Evolutionary conservation across 2,888 invertebrate genomes (phyloP), one percentile per base, ranked within the genome.

Genomic region (Pyrgus malvae): DNA sequence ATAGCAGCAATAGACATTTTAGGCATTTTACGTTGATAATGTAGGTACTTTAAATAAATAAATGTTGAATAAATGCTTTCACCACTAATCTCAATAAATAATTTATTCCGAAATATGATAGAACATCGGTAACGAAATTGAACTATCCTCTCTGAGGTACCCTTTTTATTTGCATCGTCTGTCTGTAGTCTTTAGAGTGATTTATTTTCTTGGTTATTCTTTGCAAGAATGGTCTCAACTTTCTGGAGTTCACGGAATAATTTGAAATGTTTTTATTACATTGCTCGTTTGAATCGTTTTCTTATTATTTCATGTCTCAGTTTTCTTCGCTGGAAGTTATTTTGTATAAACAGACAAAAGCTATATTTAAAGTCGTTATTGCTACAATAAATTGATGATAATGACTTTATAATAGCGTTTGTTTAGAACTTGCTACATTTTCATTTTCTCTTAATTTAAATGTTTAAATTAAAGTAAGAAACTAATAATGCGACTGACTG

Each of bases 161-260:
- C 38, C 45, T 53, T 45, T 45, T 38, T 45, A 45, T 53, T 53
- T 38, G 45, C 44, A 23, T 29, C 38, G 29, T 45, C 37, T 45
- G 53, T 53, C 45, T 38, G 53, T 53, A 45, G 44, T 45, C 37
- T 45, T 45, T 45, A 38, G 29, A 25, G 45, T 45, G 45, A 45
- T 53, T 53, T 45, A 45, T 53, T 53, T 53, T 53, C 53, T 53
- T 42, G 38, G 53, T 14, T 45, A 35, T 53, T 53, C 53, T 53
- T 45, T 45, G 12, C 38, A 16, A 45, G 53, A 25, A 45, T 38
- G 21, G 23, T 19, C 27, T 19, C 19, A 41, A 41, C 25, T 29
- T 27, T 17, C 17, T 9, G 14, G 16, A 4, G 31, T 46, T 33
- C 25, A 2, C 14, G 16, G 31, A 19, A 50, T 51, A 37, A 40